Base-by-base conservation (phyloP, 1,140 invertebrate genomes). In the Andricus grossulariae region DNA sequence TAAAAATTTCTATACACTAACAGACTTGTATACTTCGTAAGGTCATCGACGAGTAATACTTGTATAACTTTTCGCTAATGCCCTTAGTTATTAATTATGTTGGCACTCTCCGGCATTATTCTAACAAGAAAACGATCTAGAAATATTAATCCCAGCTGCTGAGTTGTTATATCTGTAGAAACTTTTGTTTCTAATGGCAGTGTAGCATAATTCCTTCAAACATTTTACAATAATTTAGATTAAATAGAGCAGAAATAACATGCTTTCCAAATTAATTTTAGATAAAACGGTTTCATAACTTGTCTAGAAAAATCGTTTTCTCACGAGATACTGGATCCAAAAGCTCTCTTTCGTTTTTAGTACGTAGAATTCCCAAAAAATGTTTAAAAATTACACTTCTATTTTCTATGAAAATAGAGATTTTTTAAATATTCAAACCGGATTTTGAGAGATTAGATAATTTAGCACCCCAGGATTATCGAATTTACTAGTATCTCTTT, bases 1-100 rank as follows among this genome's bases (percentile, higher is more conserved):
- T 84, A 86, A 75, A 86, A 80, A 79, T 80, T 16, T 84, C 73
- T 84, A 84, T 73, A 86, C 83, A 86, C 84, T 81, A 86, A 84
- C 75, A 77, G 78, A 83, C 75, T 80, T 82, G 70, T 75, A 70
- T 75, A 72, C 75, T 82, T 81, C 78, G 70, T 76, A 51, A 77
- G 71, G n/a, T 45, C 54, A 78, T 74, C 60, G 79, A 80, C 72
- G 77, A 80, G 74, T 85, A 86, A 86, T 86, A 84, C 83, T 83
- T 83, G 73, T 49, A 60, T 76, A 72, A 79, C 3, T 8, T 80
- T 80, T 18, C 78, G 72, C 74, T 83, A 85, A 82, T 79, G 77
- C 78, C 77, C 76, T 71, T 18, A 55, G 39, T 55, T 75, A 76
- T 18, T 74, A 77, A 76, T 80, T 78, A 55, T 54, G 39, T 45